Evolutionary conservation across 2,113 vertebrate genomes (phyloP).

Genomic region (Thamnaconus septentrionalis): DNA sequence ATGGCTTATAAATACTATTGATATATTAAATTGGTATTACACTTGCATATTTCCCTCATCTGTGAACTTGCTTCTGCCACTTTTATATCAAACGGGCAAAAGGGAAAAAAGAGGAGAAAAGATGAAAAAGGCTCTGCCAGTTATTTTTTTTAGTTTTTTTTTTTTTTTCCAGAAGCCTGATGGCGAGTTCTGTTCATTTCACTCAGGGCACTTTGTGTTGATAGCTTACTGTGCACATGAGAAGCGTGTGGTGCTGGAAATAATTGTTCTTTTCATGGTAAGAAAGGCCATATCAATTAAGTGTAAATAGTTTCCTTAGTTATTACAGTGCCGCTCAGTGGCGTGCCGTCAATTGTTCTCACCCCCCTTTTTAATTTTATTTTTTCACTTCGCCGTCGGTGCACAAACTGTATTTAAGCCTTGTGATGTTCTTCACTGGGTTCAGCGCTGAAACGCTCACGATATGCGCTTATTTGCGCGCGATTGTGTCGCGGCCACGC

Average conservation of each 20-base stretch:
- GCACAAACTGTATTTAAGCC: slow-evolving; percentile 57
- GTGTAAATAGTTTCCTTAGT: slow-evolving; percentile 80
- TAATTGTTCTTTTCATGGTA: slow-evolving; percentile 83
- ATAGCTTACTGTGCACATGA: slow-evolving; percentile 77
- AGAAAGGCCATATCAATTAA: slow-evolving; percentile 84
- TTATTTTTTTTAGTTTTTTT: neutral
- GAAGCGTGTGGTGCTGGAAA: slow-evolving; percentile 71
- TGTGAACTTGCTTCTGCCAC: slow-evolving; percentile 68
- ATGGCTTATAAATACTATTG: slow-evolving; percentile 65
- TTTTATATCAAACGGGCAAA: slow-evolving; percentile 70
- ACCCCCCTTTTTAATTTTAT: neutral
- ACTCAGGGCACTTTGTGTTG: slow-evolving; percentile 76
- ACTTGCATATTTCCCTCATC: slow-evolving; percentile 72
- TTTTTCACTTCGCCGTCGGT: slow-evolving; percentile 26
- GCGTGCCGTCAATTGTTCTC: slow-evolving; percentile 65
- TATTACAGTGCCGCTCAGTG: slow-evolving; percentile 79
- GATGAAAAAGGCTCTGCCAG: no score
- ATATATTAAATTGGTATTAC: slow-evolving; percentile 79
- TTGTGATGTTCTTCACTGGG: slow-evolving; percentile 46
- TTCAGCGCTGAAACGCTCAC: slow-evolving; percentile 54
- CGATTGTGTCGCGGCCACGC: slow-evolving; percentile 32
- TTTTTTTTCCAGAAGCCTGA: slow-evolving; percentile 52
- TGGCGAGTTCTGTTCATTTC: slow-evolving; percentile 71
- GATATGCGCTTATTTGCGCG: slow-evolving; percentile 57
- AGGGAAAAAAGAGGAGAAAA: slow-evolving; percentile 49